Percentiles rank a stretch among this genome's conserved stretches.
Conservation (phyloP, 2,797 vertebrate genomes). For the Sparidentex hasta region DNA sequence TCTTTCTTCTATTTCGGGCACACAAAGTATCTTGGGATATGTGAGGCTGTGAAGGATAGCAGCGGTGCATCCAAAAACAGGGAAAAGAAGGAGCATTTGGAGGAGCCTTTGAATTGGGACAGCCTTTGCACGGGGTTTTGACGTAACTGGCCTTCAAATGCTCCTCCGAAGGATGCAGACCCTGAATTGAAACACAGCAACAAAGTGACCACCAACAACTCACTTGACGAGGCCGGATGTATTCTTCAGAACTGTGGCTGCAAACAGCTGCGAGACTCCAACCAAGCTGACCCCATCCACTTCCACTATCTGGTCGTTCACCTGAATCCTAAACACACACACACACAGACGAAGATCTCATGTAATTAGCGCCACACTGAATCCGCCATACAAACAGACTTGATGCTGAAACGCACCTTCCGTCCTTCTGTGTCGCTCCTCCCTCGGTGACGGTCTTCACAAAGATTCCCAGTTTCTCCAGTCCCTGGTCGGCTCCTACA, state of each 20-base stretch:
- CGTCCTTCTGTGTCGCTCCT: slow-evolving; percentile 90
- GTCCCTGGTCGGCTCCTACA: slow-evolving; percentile 93
- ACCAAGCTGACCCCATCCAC: slow-evolving; percentile 93
- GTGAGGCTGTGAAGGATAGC: too few species aligned
- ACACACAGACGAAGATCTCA: background rate
- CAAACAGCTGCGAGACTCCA: slow-evolving; percentile 94
- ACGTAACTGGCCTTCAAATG: too few species aligned
- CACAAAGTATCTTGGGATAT: too few species aligned
- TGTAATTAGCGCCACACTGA: background rate
- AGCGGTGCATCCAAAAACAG: too few species aligned
- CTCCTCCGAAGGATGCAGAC: too few species aligned
- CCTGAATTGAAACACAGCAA: too few species aligned
- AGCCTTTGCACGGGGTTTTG: too few species aligned
- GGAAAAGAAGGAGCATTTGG: too few species aligned
- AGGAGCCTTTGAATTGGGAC: too few species aligned
- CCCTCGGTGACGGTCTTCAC: slow-evolving; percentile 93
- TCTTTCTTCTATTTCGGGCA: too few species aligned
- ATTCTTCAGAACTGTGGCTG: slow-evolving; percentile 93
- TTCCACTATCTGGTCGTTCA: slow-evolving; percentile 96
- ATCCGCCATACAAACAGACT: background rate
- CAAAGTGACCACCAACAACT: slow-evolving; percentile 17
- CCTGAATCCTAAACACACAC: slow-evolving; percentile 86
- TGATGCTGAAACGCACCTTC: slow-evolving; percentile 81
- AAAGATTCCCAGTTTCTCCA: slow-evolving; percentile 95
- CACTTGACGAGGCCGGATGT: slow-evolving; percentile 93